Base-by-base conservation (phyloP, 2,113 vertebrate species). In the Bothrops jararaca region DNA sequence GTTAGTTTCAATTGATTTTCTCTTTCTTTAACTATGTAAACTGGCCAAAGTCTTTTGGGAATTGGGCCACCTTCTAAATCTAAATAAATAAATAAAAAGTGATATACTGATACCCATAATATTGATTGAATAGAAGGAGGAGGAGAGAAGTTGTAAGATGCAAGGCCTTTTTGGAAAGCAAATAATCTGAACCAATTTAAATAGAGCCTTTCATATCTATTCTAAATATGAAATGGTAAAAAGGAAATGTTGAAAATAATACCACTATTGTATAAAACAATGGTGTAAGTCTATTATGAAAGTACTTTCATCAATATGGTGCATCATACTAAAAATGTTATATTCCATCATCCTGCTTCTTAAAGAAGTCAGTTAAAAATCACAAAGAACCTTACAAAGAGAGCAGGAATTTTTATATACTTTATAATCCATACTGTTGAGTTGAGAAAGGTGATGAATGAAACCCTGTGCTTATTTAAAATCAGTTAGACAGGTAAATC, bases 401-500 rank as follows among this genome's bases (percentile, higher is more conserved):
- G 34, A 80, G 18, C 15, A 80, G 69, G 69, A 39, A 39, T 39
- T 80, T 80, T 5, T 80, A 39, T 80, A 80, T 80, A 42, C 34
- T 8, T 42, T 80, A 80, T 80, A 80, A 80, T 39, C 69, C 34
- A 20, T 9, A 80, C 34, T 80, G 74, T 42, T 80, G 74, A 80
- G 74, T 80, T 80, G 74, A 80, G 39, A 26, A 39, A 26, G 24
- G 9, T 8, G 85, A 88, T 9, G 7, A 56, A 39, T 94, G 86
- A 90, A 94, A 91, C 52, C 39, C 0, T 58, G 42, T 39, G 29
- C 89, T 93, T 90, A 94, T 94, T 85, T 91, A 80, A 91, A 86
- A 93, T 69, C 20, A 26, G 1, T 92, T 58, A 90, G 64, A 39
- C 13, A 15, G 74, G 24, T 60, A 58, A 13, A 90, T 48, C 15